Conservation (phyloP, 2,888 invertebrate genomes). For the Imbricaverruca yamaguchii region DNA sequence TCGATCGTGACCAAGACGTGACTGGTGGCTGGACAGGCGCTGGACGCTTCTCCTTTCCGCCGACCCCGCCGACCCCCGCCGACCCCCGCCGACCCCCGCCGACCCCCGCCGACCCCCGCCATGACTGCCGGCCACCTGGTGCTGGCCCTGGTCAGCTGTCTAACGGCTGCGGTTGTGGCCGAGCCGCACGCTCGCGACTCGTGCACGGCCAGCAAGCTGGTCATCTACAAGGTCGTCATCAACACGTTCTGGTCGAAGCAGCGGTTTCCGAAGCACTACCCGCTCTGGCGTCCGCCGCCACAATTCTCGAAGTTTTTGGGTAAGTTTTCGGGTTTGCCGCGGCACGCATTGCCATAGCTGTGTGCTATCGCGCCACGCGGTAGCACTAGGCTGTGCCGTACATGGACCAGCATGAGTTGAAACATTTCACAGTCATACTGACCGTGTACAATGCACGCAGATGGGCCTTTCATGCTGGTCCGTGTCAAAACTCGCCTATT, state of each 20-base stretch:
- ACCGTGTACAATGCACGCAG: too few species aligned
- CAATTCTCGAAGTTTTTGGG: constrained; percentile 90
- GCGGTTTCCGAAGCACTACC: constrained; percentile 86
- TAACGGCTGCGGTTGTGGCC: not conserved
- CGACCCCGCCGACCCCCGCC: not conserved
- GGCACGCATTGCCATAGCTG: too few species aligned
- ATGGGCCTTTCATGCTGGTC: too few species aligned
- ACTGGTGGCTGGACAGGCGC: not conserved
- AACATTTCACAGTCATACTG: too few species aligned
- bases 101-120: not conserved
- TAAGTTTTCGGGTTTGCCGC: constrained; percentile 48
- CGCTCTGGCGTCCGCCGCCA: constrained; percentile 85
- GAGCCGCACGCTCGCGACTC: constrained; percentile 35
- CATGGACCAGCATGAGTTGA: too few species aligned
- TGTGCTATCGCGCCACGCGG: not conserved
- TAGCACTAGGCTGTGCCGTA: too few species aligned
- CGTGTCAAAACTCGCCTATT: too few species aligned
- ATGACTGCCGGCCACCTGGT: not conserved
- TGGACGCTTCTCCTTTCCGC: not conserved
- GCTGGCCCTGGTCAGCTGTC: not conserved
- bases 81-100: not conserved
- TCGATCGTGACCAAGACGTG: constrained; percentile 23
- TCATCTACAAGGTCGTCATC: constrained; percentile 78
- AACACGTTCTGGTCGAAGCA: constrained; percentile 87
- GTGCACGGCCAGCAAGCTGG: constrained; percentile 73